Evolutionary conservation across 2,797 vertebrate genomes (phyloP), one percentile per base, ranked within the genome.

Genomic region (Crax fasciolata): DNA sequence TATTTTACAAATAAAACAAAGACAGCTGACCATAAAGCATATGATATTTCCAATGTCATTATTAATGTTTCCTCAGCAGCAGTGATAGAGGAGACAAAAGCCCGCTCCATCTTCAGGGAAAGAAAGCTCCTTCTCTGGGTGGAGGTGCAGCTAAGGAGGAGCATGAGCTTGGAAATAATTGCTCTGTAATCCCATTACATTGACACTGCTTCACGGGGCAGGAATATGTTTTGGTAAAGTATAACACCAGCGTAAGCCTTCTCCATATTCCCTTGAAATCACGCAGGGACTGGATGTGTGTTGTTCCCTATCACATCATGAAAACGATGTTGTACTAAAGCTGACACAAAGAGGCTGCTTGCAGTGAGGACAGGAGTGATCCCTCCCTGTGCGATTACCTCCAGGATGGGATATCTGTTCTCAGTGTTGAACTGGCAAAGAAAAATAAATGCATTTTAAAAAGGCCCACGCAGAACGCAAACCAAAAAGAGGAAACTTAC

Each of bases 1-100:
- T 82, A 87, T 43, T 91, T 85, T 39, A 66, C 81, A 93, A 87
- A 89, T 90, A 71, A 88, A 94, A 78, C 23, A 68, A 77, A 94
- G 63, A 62, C 83, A 89, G 84, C 43, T 82, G 78, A 65, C 71
- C 38, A 0, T 74, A 72, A 87, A 87, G 48, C 49, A 79, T 51
- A 51, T 25, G 58, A 17, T 84, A 65, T 61, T 88, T 54, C 25
- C 46, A 38, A 46, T 6, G 11, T 7, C 10, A 5, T 30, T 91
- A 46, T 13, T 73, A 68, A 65, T 8, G 28, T 79, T 74, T 92
- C 77, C 71, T 74, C 52, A 65, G 27, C n/a, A 74, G 27, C 74
- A 73, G 17, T 1, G 2, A 41, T 3, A 27, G 49, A 84, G 52
- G 57, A 86, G 46, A 75, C 23, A 73, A 88, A 91, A 93, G 4